Evolutionary conservation across 2,797 vertebrate species (phyloP).

Genomic region (Fratercula arctica): DNA sequence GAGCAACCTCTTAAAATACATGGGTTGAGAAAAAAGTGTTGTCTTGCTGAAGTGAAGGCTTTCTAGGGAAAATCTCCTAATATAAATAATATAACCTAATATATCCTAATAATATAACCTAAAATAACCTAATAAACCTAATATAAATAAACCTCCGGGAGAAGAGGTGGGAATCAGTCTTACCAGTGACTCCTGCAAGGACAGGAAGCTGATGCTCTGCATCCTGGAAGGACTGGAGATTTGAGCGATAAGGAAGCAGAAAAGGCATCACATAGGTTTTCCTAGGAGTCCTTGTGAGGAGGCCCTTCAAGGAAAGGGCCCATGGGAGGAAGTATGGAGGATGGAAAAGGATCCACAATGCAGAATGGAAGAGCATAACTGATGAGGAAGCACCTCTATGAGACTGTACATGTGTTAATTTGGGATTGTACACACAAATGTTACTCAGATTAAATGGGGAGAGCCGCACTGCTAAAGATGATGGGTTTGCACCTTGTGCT

Average conservation of each 20-base stretch:
- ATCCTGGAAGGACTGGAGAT: not conserved
- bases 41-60: not conserved
- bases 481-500: not conserved
- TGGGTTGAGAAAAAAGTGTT: not conserved
- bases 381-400: not conserved
- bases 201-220: not conserved
- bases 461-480: not conserved
- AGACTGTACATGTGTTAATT: not conserved
- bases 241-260: not conserved
- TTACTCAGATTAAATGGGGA: not conserved
- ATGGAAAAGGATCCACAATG: not conserved
- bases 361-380: not conserved
- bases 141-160: not conserved
- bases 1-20: not conserved
- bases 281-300: not conserved
- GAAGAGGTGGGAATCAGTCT: not conserved
- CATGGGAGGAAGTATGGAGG: not conserved
- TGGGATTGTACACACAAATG: fast-evolving
- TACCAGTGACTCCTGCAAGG: not conserved
- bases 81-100: not conserved
- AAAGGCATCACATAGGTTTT: not conserved
- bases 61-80: not conserved
- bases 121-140: too few species aligned
- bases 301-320: not conserved
- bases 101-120: too few species aligned